Evolutionary conservation across 2,113 vertebrate genomes (phyloP).

Genomic region (Ondatra zibethicus): DNA sequence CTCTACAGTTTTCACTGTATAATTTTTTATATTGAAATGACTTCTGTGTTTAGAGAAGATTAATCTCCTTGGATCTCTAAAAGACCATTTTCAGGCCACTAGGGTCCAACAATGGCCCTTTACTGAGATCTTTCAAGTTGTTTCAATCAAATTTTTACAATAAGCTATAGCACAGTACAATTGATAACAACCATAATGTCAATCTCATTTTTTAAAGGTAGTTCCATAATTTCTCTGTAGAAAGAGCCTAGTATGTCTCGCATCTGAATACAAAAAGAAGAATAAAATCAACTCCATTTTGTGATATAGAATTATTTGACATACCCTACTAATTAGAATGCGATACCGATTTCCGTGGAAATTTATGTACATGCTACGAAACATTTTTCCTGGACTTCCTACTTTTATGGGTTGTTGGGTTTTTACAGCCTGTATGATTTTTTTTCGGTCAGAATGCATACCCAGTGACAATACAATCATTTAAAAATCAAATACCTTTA

Average conservation of each 20-base stretch:
- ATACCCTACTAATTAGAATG: not conserved
- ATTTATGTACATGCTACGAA: conserved; percentile 74
- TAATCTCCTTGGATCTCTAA: conserved; percentile 81
- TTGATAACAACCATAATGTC: conserved; percentile 60
- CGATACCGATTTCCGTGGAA: conserved; percentile 67
- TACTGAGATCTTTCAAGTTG: conserved; percentile 78
- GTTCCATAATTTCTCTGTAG: conserved; percentile 47
- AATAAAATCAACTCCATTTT: not conserved
- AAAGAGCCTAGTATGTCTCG: conserved; percentile 7
- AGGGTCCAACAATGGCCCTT: conserved; percentile 78
- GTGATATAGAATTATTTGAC: conserved; percentile 58
- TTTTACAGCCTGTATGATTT: conserved; percentile 73
- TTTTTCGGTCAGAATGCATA: conserved; percentile 73
- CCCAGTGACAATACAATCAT: conserved; percentile 74
- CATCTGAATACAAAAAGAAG: not conserved
- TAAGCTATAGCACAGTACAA: conserved; percentile 62
- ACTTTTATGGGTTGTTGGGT: conserved; percentile 78
- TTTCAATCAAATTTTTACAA: conserved; percentile 81
- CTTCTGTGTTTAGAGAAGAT: conserved; percentile 83
- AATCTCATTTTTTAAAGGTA: conserved; percentile 56
- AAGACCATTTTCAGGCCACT: conserved; percentile 77
- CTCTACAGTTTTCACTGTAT: conserved; percentile 82
- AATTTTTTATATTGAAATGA: conserved; percentile 84
- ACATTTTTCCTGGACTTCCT: conserved; percentile 73
- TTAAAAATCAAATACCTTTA: conserved; percentile 86